phyloP scores from a whole-genome alignment of 2,888 invertebrate genomes.

The Hydroisotoma schaefferi region DNA sequence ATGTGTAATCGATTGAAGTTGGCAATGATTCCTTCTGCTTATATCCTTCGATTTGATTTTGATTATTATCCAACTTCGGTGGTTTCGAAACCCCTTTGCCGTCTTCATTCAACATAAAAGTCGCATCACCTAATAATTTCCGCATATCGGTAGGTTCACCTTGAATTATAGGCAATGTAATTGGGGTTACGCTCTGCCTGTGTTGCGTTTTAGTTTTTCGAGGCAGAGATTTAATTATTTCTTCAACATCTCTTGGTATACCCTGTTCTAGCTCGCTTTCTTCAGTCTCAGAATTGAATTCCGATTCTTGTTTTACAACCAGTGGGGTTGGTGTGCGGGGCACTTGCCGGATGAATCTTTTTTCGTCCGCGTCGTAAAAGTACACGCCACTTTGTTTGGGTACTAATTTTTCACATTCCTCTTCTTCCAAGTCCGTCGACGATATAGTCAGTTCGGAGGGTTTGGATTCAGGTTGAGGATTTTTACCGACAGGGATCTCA shows the following conservation, averaged over 20 bases:
- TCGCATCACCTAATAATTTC: no score
- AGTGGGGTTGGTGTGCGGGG: conserved; percentile 29
- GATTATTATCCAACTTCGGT: no score
- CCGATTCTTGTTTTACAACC: conserved; percentile 4
- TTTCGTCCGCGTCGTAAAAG: conserved; percentile 28
- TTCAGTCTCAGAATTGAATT: neutral
- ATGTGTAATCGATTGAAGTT: no score
- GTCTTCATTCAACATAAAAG: no score
- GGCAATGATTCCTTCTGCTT: no score
- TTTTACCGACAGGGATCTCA: conserved; percentile 44
- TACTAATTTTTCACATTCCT: conserved; percentile 16
- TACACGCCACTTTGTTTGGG: conserved; percentile 41
- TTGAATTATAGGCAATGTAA: conserved; percentile 19
- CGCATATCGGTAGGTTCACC: neutral
- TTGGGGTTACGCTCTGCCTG: conserved; percentile 2
- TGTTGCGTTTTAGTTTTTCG: neutral
- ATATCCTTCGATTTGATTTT: no score
- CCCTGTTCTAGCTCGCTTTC: neutral
- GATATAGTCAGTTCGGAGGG: neutral
- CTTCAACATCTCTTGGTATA: neutral
- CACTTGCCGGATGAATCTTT: conserved; percentile 26
- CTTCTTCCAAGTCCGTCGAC: neutral
- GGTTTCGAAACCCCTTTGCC: no score
- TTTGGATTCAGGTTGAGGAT: conserved; percentile 18
- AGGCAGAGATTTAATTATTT: neutral